Base-by-base conservation (phyloP, 2,797 vertebrate genomes). In the Cygnus olor region DNA sequence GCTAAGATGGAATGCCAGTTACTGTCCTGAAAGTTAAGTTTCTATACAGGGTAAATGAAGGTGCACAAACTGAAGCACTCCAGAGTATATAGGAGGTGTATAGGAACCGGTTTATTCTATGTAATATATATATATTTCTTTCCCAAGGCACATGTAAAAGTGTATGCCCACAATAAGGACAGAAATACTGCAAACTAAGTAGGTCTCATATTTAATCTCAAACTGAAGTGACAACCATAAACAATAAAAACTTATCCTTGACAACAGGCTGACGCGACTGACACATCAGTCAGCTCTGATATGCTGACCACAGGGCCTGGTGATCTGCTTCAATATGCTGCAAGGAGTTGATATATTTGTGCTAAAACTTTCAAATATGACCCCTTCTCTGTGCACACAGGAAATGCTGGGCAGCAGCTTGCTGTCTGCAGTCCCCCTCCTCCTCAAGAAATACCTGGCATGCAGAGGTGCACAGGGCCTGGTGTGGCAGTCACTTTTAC, bases 261-360 rank as follows among this genome's bases (percentile, higher is more conserved):
- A 82, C 78, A 91, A 64, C 64, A 87, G 49, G 20, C 84, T 94
- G 91, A 84, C 77, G 58, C 24, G 74, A 44, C 83, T 90, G 76
- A 69, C 45, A 47, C 34, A 69, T 74, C 74, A 80, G 68, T 80
- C 88, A 90, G 57, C 34, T 69, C 45, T 90, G 49, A 61, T 87
- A 45, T 1, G 3, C 27, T 83, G 78, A 82, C 95, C 91, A 90
- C 88, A 80, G 57, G 14, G 10, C 69, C 66, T 40, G 68, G 80
- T 73, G 82, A 61, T 93, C 64, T 4, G 54, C 81, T 95, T 76
- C 90, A 90, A 74, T 92, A 88, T 74, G 80, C 83, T 90, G 68
- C n/a, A 44, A 71, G 45, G 17, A 80, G 60, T 36, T 88, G 82
- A 88, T 83, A 38, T 42, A 76, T 91, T 72, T 86, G 63, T 76